Percentiles rank a stretch among this genome's conserved stretches.
Conservation (phyloP, 1,140 invertebrate species). For the Galleria mellonella region DNA sequence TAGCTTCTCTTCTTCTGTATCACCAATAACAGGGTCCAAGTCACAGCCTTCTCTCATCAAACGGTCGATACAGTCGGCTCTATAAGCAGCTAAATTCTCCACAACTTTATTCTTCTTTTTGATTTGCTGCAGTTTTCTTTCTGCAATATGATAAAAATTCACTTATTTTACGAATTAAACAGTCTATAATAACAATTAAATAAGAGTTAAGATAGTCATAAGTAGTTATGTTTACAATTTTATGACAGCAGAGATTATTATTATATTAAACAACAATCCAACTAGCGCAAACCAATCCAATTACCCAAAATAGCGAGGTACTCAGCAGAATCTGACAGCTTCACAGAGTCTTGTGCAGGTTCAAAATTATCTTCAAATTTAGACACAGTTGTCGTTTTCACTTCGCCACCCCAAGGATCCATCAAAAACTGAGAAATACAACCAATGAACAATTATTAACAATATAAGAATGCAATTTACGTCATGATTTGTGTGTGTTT, state of each 20-base stretch:
- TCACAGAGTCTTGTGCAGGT: conserved; percentile 30
- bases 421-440: conserved; percentile 43
- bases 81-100: conserved; percentile 56
- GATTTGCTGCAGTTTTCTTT: conserved; percentile 50
- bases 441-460: neutral
- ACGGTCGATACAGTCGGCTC: conserved; percentile 57
- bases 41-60: conserved; percentile 63
- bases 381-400: conserved; percentile 20
- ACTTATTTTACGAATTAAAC: neutral
- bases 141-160: conserved; percentile 32
- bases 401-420: conserved; percentile 65
- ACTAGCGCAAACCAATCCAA: conserved; percentile 6
- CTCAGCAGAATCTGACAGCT: conserved; percentile 53
- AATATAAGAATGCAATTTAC: conserved; percentile 1
- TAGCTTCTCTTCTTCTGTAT: conserved; percentile 58
- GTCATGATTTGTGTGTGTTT: no score
- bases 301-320: conserved; percentile 62
- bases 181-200: no score
- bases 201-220: no score
- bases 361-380: conserved; percentile 63
- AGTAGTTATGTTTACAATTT: no score
- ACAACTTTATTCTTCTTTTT: conserved; percentile 60
- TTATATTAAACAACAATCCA: no score
- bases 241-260: no score
- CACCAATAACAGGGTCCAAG: conserved; percentile 59